These are phyloP conservation scores for Chunga burmeisteri DNA, from an alignment of 2,113 vertebrate genomes.

Conservation along the genomic window DNA sequence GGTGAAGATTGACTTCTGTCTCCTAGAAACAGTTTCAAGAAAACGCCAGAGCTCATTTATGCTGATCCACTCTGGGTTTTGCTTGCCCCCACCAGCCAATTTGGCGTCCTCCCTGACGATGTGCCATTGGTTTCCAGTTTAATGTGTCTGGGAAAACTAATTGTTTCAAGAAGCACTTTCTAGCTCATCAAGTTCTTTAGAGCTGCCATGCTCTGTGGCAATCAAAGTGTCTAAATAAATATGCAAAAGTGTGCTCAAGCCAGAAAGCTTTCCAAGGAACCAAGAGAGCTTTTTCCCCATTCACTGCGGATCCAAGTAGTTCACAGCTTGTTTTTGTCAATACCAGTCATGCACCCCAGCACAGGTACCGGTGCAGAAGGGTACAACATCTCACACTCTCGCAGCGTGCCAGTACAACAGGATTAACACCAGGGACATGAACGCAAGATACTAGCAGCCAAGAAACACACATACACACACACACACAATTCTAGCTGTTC, in stretches of 20 bases:
- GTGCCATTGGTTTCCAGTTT: neutral
- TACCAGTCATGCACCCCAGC: neutral
- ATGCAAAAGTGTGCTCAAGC: neutral
- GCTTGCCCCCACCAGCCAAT: neutral
- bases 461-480: neutral
- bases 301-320: fast-evolving
- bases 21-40: conserved; percentile 33
- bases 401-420: neutral
- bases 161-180: conserved; percentile 6
- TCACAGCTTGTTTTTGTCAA: neutral
- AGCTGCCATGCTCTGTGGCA: neutral
- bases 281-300: neutral
- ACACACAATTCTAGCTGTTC: neutral
- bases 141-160: neutral
- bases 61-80: neutral
- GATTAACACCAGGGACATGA: neutral
- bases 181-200: neutral
- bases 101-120: neutral
- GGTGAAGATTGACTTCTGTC: neutral
- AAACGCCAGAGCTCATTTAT: conserved; percentile 16
- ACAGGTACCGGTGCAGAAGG: neutral
- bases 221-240: neutral
- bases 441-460: neutral
- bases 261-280: neutral
- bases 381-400: neutral